Evolutionary conservation across 1,140 invertebrate genomes (phyloP).

Genomic region (Gyrodactylus salaris): DNA sequence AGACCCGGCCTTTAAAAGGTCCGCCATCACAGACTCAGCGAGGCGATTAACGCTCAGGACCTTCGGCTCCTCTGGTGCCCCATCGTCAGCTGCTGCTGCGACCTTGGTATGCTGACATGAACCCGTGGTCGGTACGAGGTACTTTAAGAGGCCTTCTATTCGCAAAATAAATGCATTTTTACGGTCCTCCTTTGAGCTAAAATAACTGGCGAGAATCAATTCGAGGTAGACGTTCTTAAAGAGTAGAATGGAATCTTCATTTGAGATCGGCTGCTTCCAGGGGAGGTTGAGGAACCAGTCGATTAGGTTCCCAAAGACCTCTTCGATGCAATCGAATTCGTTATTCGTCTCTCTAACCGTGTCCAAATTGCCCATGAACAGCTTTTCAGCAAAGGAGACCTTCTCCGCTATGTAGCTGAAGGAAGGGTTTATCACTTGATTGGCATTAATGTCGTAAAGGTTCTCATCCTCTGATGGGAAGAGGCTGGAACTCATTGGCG

Average conservation of each 20-base stretch:
- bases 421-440: neutral
- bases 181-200: neutral
- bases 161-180: neutral
- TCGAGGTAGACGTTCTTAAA: neutral
- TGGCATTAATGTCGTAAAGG: neutral
- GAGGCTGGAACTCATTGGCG: neutral
- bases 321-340: neutral
- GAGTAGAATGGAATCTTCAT: neutral
- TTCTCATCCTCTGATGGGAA: neutral
- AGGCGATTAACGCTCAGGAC: neutral
- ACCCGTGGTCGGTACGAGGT: neutral
- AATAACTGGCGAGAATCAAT: neutral
- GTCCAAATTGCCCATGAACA: neutral
- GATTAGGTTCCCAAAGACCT: neutral
- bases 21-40: neutral
- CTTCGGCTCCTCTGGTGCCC: neutral
- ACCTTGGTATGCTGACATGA: neutral
- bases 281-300: neutral
- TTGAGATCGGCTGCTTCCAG: neutral
- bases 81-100: neutral
- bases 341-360: no score
- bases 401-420: neutral
- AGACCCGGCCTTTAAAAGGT: neutral
- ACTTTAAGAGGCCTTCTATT: neutral
- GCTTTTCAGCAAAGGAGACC: neutral